These are phyloP conservation scores for Falcaria lacertinaria DNA, from an alignment of 2,888 invertebrate species.

Conservation along the genomic window DNA sequence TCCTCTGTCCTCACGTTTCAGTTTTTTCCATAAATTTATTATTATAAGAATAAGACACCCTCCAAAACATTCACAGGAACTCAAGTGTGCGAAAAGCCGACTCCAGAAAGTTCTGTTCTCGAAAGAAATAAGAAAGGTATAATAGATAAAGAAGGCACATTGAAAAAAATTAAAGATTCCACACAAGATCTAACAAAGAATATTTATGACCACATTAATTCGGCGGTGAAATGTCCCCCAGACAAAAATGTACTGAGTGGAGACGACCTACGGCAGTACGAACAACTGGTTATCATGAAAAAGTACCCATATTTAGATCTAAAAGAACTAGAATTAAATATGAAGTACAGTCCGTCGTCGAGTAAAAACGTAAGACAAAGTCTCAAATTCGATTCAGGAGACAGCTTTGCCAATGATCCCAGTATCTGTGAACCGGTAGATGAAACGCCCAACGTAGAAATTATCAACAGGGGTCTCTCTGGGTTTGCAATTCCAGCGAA, in stretches of 20 bases:
- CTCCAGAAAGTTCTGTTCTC: conserved; percentile 10
- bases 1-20: no score
- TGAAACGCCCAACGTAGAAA: conserved; percentile 56
- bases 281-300: conserved; percentile 66
- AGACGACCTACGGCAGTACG: conserved; percentile 56
- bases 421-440: conserved; percentile 47
- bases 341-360: conserved; percentile 41
- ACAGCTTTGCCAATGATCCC: conserved; percentile 36
- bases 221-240: conserved; percentile 12
- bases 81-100: conserved; percentile 20
- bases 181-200: conserved; percentile 32
- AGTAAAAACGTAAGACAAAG: conserved; percentile 48
- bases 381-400: conserved; percentile 29
- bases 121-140: conserved; percentile 42
- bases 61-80: conserved; percentile 22
- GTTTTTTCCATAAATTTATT: no score
- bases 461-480: conserved; percentile 60
- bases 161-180: conserved; percentile 38
- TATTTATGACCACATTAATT: conserved; percentile 25
- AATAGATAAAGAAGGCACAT: conserved; percentile 29
- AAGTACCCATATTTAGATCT: conserved; percentile 68
- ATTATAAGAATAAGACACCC: no score
- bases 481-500: conserved; percentile 62
- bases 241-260: conserved; percentile 38
- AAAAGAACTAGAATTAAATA: conserved; percentile 56